phyloP scores from a whole-genome alignment of 37 sponge, comb jelly and placozoan genomes.

The Chondrilla cf. caribensis region DNA sequence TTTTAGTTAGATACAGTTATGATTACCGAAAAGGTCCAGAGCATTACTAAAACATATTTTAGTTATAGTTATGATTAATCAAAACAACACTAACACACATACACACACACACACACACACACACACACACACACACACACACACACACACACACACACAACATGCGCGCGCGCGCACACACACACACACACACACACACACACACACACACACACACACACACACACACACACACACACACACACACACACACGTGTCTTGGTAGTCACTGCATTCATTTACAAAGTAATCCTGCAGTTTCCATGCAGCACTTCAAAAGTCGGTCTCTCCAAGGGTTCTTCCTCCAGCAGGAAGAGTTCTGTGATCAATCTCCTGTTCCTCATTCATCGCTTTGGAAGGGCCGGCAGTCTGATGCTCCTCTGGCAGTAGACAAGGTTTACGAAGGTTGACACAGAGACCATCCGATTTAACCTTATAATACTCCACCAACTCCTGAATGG shows the following conservation, averaged over 20 bases:
- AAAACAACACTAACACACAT: no score
- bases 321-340: slow-evolving; percentile 69
- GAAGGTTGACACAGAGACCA: slow-evolving; percentile 71
- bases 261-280: slow-evolving; percentile 29
- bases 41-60: no score
- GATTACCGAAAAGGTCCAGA: no score
- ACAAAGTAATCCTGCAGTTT: slow-evolving; percentile 83
- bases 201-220: neutral
- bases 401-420: slow-evolving; percentile 92
- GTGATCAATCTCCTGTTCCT: slow-evolving; percentile 93
- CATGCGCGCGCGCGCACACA: no score
- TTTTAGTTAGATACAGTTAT: no score
- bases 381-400: slow-evolving; percentile 72
- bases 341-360: slow-evolving; percentile 80
- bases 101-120: no score
- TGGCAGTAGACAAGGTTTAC: slow-evolving; percentile 58
- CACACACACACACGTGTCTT: neutral
- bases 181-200: neutral
- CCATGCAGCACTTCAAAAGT: slow-evolving; percentile 92
- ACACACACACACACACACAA: no score
- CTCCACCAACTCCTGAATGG: slow-evolving; percentile 72
- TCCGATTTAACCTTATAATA: slow-evolving; percentile 80
- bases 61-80: no score
- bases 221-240: neutral
- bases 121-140: no score